Conservation (phyloP, 2,797 vertebrate genomes). For the Emydoidea blandingii region DNA sequence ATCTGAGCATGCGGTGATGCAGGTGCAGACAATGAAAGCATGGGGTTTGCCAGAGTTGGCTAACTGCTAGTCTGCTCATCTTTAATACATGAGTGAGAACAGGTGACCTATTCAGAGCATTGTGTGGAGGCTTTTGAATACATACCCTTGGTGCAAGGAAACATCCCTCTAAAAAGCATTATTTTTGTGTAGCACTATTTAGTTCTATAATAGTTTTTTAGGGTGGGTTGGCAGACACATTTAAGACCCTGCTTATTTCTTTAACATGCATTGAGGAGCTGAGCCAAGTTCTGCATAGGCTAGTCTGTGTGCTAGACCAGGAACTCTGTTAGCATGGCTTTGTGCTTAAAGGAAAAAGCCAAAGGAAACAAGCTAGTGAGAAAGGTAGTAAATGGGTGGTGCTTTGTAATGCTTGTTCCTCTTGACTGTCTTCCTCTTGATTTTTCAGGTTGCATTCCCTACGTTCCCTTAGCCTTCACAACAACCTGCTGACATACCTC, state of each 20-base stretch:
- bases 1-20: background rate
- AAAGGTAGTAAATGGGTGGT: background rate
- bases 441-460: conserved; percentile 90
- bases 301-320: background rate
- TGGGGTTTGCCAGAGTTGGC: conserved; percentile 34
- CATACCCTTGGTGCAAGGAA: background rate
- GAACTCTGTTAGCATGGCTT: background rate
- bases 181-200: rapidly evolving
- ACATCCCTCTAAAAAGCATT: background rate
- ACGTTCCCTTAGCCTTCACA: conserved; percentile 97
- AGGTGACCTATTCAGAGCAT: conserved; percentile 27
- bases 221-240: rapidly evolving
- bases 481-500: conserved; percentile 96
- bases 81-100: conserved; percentile 37
- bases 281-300: background rate
- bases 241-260: background rate
- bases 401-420: background rate
- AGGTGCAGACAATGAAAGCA: background rate
- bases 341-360: background rate
- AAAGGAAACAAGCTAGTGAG: background rate
- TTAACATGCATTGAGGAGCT: background rate
- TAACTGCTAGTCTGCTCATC: conserved; percentile 15
- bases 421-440: conserved; percentile 11
- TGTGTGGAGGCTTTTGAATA: background rate
- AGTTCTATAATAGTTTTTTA: background rate